phyloP scores from a whole-genome alignment of 2,113 vertebrate species.

The Micronisus gabar region DNA sequence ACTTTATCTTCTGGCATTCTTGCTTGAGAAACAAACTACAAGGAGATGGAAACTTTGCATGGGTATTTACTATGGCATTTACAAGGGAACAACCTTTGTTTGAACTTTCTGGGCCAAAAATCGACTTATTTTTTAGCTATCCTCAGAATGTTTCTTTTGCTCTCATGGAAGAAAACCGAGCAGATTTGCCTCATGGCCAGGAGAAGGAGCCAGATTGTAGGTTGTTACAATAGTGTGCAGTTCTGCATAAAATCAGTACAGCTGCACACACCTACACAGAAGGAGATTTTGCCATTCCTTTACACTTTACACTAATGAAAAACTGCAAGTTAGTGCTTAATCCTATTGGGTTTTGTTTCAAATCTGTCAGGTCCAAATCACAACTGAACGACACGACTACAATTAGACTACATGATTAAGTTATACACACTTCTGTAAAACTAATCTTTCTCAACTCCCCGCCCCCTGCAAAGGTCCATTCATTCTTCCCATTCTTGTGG shows the following conservation, averaged over 20 bases:
- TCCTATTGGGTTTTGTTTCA: not conserved
- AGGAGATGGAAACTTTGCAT: not conserved
- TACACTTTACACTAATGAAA: not conserved
- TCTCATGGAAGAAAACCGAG: not conserved
- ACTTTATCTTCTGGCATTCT: not conserved
- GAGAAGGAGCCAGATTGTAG: not conserved
- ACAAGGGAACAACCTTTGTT: not conserved
- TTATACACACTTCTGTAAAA: not conserved
- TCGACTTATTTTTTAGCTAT: not conserved
- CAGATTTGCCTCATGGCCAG: not conserved
- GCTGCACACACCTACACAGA: not conserved
- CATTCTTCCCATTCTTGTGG: not conserved
- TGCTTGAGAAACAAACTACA: not conserved
- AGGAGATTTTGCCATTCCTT: not conserved
- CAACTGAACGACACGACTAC: not conserved
- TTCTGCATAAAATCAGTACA: not conserved
- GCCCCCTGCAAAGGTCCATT: fast-evolving
- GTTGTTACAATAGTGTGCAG: not conserved
- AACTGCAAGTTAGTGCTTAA: not conserved
- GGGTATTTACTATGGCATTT: not conserved
- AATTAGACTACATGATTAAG: not conserved
- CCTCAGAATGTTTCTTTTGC: not conserved
- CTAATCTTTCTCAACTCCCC: not conserved
- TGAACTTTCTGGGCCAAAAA: not conserved
- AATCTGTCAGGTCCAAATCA: not conserved